A percentile compares a stretch with the other conserved stretches of the same genome.
phyloP scores from a whole-genome alignment of 2,888 invertebrate species.

The Lepidochitona cinerea region DNA sequence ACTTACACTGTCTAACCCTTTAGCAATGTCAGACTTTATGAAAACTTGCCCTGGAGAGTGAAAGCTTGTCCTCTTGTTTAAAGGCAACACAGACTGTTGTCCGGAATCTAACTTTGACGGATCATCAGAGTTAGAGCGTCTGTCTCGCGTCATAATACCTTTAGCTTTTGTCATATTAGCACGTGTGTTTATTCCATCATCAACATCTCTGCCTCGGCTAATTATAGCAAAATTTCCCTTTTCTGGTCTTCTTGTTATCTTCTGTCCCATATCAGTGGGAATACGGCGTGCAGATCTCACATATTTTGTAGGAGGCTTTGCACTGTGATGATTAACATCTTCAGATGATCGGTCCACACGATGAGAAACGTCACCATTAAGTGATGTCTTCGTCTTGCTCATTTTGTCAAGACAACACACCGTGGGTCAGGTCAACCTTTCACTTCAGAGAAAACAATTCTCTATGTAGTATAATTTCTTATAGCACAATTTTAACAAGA shows the following conservation, averaged over 20 bases:
- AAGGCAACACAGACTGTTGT: slow-evolving; percentile 1
- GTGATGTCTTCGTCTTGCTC: neutral
- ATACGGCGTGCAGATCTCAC: slow-evolving; percentile 5
- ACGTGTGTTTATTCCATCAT: too few species aligned
- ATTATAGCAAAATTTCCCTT: neutral
- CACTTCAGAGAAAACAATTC: too few species aligned
- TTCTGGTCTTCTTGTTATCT: slow-evolving; percentile 5
- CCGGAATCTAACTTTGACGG: slow-evolving; percentile 30
- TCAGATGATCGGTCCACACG: neutral
- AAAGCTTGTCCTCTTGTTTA: slow-evolving; percentile 14
- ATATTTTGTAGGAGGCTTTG: slow-evolving; percentile 12
- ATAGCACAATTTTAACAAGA: too few species aligned
- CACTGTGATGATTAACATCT: neutral
- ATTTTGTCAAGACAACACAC: neutral
- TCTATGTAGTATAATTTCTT: too few species aligned
- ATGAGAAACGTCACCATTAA: slow-evolving; percentile 41
- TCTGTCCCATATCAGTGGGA: slow-evolving; percentile 35
- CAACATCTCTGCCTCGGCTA: neutral
- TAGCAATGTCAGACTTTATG: neutral
- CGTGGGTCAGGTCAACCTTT: too few species aligned
- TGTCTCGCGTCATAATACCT: slow-evolving; percentile 22
- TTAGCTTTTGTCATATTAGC: neutral
- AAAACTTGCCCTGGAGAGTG: neutral
- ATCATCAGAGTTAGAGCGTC: slow-evolving; percentile 44
- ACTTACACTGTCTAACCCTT: neutral